A percentile compares a stretch with the other conserved stretches of the same genome.
Conservation (phyloP, 1,140 invertebrate species). For the Heliconius nattereri region DNA sequence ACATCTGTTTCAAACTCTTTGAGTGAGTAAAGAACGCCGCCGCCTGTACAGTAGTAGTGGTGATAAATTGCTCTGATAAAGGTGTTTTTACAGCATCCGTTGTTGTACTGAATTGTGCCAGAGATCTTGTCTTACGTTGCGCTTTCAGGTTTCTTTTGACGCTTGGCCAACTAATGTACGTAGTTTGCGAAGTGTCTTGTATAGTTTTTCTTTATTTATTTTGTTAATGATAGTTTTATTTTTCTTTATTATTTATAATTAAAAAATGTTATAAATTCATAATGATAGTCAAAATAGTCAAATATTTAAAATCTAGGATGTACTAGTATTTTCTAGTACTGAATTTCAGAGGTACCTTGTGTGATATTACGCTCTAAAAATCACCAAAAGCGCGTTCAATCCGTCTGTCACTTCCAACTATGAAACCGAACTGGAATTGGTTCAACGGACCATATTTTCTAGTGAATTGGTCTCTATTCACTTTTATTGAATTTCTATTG, state of each 20-base stretch:
- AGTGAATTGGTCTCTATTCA: neutral
- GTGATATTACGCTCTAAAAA: neutral
- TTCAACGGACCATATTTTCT: constrained; percentile 6
- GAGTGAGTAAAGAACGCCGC: neutral
- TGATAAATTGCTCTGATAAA: constrained; percentile 38
- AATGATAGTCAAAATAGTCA: no score
- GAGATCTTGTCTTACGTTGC: constrained; percentile 25
- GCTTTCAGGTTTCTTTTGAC: constrained; percentile 8
- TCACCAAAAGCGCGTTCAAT: neutral
- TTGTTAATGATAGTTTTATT: neutral
- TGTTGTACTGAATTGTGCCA: constrained; percentile 17
- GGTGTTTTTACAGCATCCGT: constrained; percentile 33
- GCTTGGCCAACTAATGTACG: neutral
- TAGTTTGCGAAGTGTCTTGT: neutral
- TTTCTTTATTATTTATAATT: no score
- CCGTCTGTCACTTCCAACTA: neutral
- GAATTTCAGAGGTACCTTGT: neutral
- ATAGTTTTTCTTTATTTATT: neutral
- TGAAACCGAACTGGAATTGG: neutral
- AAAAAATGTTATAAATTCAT: no score
- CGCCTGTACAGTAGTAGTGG: constrained; percentile 19
- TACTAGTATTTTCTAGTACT: neutral
- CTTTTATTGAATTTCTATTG: constrained; percentile 4
- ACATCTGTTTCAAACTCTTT: neutral
- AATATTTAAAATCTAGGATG: no score